Evolutionary conservation across 2,797 vertebrate species (phyloP), one percentile per base, ranked within the genome.

Genomic region (Bradypodion ventrale): DNA sequence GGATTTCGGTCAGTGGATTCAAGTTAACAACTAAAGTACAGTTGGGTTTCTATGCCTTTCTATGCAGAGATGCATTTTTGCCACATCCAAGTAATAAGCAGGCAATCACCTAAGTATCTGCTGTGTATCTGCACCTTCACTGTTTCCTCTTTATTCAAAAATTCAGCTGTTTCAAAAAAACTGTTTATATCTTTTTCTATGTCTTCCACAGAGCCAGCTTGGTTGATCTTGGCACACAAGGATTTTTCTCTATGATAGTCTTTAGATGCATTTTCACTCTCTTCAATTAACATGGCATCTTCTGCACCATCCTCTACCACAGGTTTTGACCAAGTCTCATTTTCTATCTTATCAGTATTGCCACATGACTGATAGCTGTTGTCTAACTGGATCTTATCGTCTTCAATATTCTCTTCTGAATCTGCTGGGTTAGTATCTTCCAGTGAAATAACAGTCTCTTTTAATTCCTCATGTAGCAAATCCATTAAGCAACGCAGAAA

Each of bases 401-500:
- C 97, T 69, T 98, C 98, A 89, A 98, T 96, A 0, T 89, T 95
- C 82, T 96, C 91, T 63, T 97, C 95, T 32, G 96, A 92, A 44
- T 93, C 93, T 65, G 89, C 27, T 66, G 91, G 95, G 73, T 95
- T 95, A 65, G 95, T 95, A 91, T 98, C 98, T 46, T 97, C 97
- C 4, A 95, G 93, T 88, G 99, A 97, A 7, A 96, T 92, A 87
- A 97, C 78, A 0, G 94, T 93, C 89, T 99, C 98, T 91, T 99
- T 99, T 85, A 99, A 94, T 90, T 99, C 99, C 91, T 99, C 99
- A 44, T 99, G 99, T 84, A 99, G 97, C 84, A 99, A 97, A 95
- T 99, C 99, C 99, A 99, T 99, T 77, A 99, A 91, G 92, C 99
- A 99, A 85, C 98, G 98, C 88, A 99, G 94, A 94, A 99, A 99